Evolutionary conservation across 2,113 vertebrate genomes (phyloP).

Genomic region (Noturus placidus): DNA sequence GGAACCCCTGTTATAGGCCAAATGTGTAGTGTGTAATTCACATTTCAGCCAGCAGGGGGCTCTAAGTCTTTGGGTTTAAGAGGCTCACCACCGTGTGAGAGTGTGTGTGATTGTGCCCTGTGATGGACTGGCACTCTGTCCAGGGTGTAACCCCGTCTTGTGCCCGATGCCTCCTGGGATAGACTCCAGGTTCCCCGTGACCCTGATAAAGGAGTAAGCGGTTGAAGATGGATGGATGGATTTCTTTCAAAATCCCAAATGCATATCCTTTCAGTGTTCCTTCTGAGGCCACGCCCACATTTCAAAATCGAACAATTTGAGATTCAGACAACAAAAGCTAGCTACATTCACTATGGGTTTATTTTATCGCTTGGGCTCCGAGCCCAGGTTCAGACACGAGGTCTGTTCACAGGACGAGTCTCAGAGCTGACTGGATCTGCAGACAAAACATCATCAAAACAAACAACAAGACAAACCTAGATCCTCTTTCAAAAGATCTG

Average conservation of each 20-base stretch:
- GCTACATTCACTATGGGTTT: background rate
- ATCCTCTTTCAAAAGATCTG: background rate
- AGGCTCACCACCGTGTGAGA: no score
- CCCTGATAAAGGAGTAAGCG: no score
- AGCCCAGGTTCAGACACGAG: background rate
- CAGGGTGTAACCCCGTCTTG: no score
- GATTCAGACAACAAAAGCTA: background rate
- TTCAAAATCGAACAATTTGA: background rate
- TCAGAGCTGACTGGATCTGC: constrained; percentile 2
- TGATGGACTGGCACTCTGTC: no score
- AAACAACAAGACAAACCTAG: background rate
- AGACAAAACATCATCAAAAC: background rate
- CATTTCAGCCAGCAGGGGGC: no score
- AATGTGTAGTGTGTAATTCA: no score
- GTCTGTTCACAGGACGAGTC: background rate
- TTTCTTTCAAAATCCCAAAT: background rate
- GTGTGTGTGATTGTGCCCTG: no score
- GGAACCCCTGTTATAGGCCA: no score
- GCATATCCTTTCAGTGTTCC: background rate
- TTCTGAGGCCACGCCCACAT: background rate
- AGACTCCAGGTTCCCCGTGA: no score
- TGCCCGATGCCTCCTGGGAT: no score
- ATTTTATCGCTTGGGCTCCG: background rate
- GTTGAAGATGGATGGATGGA: no score
- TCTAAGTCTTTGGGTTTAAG: no score